Evolutionary conservation across 1,140 invertebrate species (phyloP).

Genomic region (Agrilus planipennis): DNA sequence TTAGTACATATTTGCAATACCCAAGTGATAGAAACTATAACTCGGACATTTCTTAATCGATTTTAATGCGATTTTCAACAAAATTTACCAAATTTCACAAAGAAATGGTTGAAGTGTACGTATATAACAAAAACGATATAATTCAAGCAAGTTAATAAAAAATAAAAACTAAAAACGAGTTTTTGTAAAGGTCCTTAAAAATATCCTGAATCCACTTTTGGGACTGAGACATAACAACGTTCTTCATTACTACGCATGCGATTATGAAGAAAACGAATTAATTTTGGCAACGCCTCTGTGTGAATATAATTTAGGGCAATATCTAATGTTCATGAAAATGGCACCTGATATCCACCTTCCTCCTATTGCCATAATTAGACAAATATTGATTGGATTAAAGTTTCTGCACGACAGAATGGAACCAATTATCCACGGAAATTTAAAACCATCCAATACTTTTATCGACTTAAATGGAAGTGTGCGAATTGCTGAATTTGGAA

Average conservation of each 20-base stretch:
- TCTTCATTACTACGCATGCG: slow-evolving; percentile 24
- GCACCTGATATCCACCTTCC: slow-evolving; percentile 14
- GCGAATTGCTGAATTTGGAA: slow-evolving; percentile 32
- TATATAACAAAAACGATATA: too few relatives aligned
- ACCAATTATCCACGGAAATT: slow-evolving; percentile 34
- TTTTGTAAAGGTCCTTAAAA: slow-evolving; percentile 19
- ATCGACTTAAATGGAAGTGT: slow-evolving; percentile 28
- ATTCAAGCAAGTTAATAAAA: too few relatives aligned
- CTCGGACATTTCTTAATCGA: too few relatives aligned
- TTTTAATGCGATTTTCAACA: too few relatives aligned
- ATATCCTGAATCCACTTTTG: slow-evolving; percentile 19
- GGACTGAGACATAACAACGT: slow-evolving; percentile 23
- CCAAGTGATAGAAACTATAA: too few relatives aligned
- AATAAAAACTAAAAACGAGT: too few relatives aligned
- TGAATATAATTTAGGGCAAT: slow-evolving; percentile 31
- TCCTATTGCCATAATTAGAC: slow-evolving; percentile 17
- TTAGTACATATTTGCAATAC: too few relatives aligned
- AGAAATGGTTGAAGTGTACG: too few relatives aligned
- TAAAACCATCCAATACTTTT: slow-evolving; percentile 34
- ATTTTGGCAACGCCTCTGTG: slow-evolving; percentile 27
- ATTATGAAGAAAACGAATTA: slow-evolving; percentile 23
- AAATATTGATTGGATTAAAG: slow-evolving; percentile 29
- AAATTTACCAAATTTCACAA: too few relatives aligned
- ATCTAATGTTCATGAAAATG: slow-evolving; percentile 24
- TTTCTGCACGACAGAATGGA: slow-evolving; percentile 26